Evolutionary conservation across 2,888 invertebrate genomes (phyloP), one percentile per base, ranked within the genome.

Genomic region (Drosophila anomalata): DNA sequence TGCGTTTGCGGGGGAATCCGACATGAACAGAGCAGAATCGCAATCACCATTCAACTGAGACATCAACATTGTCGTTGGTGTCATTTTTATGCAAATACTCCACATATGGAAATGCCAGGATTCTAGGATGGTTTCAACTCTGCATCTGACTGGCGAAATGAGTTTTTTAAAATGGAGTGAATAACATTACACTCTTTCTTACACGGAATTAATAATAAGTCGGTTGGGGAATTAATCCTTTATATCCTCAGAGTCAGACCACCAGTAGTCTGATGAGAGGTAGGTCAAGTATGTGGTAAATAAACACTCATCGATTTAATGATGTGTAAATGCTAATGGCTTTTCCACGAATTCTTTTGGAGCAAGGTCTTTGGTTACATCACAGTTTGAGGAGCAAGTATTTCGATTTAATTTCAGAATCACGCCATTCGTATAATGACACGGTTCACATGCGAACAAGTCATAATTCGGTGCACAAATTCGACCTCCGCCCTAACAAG

Each of bases 51-150:
- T 73, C 65, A 50, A 56, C 39, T 51, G 67, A 81, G 82, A 73
- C 55, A 33, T 70, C 46, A 24, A 22, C 58, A 65, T 69, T 76
- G 70, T 67, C 63, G 51, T 63, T 52, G 63, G 57, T 70, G 68
- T 62, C 74, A 70, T 67, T 77, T 86, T 74, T 63, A 87, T 84
- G 87, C 74, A 88, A 88, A 84, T 88, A 75, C 71, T 60, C 65
- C 52, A 68, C 70, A 78, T 71, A 74, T 84, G 71, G 54, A 63
- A 53, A 58, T 56, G 26, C 22, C 24, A 3, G 41, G 11, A 17
- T 14, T 41, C 3, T 12, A 26, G 48, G 14, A 12, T 36, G 41
- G 62, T 65, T 58, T n/a, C 51, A 61, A 59, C 26, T 31, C 22
- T 11, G 22, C 31, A 26, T 11, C 22, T 12, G 14, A 20, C 14